Evolutionary conservation across 2,888 invertebrate genomes (phyloP).

Genomic region (Theretra japonica): DNA sequence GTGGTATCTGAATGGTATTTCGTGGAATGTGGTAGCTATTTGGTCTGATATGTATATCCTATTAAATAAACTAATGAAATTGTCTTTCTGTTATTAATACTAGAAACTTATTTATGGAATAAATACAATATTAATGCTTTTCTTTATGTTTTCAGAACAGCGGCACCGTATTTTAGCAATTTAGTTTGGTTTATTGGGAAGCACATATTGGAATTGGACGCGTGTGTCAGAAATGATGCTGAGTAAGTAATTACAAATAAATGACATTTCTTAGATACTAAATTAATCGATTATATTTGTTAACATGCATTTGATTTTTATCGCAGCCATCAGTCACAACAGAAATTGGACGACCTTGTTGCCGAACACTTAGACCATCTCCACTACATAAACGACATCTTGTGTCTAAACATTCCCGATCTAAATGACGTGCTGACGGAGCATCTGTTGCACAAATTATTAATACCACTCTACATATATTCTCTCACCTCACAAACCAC

Average conservation of each 20-base stretch:
- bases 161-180: slow-evolving; percentile 99
- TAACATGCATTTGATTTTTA: slow-evolving; percentile 33
- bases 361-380: slow-evolving; percentile 99
- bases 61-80: no score
- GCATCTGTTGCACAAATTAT: slow-evolving; percentile 95
- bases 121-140: not conserved
- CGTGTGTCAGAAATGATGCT: slow-evolving; percentile 96
- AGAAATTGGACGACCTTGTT: slow-evolving; percentile 95
- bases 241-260: slow-evolving; percentile 88
- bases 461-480: slow-evolving; percentile 97
- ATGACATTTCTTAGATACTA: not conserved
- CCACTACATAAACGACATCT: slow-evolving; percentile 98
- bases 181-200: slow-evolving; percentile 99
- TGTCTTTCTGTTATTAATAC: no score
- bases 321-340: slow-evolving; percentile 94
- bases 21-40: no score
- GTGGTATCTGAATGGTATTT: no score
- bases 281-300: no score
- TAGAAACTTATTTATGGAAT: no score
- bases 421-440: slow-evolving; percentile 97
- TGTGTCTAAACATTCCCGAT: slow-evolving; percentile 95
- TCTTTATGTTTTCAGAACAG: slow-evolving; percentile 86
- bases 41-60: no score
- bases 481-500: slow-evolving; percentile 87
- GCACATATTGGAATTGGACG: slow-evolving; percentile 97